phyloP scores from a whole-genome alignment of 1,140 invertebrate species.

The Holcopasites calliopsidis region DNA sequence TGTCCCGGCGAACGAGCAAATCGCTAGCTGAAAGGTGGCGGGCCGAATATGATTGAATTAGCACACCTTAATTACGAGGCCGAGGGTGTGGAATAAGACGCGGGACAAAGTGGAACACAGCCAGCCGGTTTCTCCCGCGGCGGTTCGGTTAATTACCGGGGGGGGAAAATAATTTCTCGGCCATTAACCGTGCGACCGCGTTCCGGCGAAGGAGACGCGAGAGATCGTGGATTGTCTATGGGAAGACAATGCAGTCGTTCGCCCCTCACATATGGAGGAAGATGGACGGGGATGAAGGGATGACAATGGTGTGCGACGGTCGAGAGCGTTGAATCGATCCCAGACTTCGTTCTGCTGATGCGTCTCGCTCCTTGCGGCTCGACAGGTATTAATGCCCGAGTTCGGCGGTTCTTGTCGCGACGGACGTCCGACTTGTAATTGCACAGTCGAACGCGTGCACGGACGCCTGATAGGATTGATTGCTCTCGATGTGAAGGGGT shows the following conservation, averaged over 20 bases:
- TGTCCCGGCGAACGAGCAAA: constrained; percentile 2
- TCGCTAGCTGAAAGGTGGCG: constrained; percentile 35
- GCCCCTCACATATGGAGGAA: constrained; percentile 32
- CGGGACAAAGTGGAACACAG: not conserved
- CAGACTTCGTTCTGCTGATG: constrained; percentile 34
- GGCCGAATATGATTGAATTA: constrained; percentile 55
- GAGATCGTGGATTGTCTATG: constrained; percentile 43
- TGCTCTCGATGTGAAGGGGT: not conserved
- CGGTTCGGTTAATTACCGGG: constrained; percentile 60
- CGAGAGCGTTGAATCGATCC: constrained; percentile 46
- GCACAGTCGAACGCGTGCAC: not conserved
- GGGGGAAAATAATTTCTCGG: constrained; percentile 66
- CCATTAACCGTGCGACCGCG: constrained; percentile 54
- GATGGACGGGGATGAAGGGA: not conserved
- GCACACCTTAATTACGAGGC: constrained; percentile 37
- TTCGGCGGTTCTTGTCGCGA: constrained; percentile 33
- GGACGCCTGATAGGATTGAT: not conserved
- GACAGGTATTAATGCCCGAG: constrained; percentile 36
- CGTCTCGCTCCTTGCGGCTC: constrained; percentile 25
- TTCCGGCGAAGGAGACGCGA: constrained; percentile 46
- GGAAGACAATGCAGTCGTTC: constrained; percentile 57
- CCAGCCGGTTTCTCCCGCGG: no score
- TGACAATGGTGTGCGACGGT: constrained; percentile 33
- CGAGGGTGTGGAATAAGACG: not conserved
- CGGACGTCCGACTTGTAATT: constrained; percentile 36